Evolutionary conservation across 2,888 invertebrate species (phyloP).

Genomic region (Heliconius erato): DNA sequence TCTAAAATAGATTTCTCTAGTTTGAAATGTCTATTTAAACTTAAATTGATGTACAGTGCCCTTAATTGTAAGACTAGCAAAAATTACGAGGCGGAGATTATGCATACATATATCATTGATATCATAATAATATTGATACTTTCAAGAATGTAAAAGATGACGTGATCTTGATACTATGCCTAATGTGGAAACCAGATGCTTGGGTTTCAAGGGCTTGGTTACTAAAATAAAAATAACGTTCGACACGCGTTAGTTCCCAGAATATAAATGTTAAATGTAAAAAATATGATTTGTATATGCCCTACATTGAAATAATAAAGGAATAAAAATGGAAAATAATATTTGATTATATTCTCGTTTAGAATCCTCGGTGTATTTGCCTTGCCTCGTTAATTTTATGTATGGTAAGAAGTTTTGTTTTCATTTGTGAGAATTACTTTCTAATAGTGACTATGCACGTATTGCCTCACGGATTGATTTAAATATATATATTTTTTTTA

Average conservation of each 20-base stretch:
- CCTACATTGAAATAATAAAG: not conserved
- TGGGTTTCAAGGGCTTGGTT: conserved; percentile 38
- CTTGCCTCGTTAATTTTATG: not conserved
- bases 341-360: not conserved
- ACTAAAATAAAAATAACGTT: conserved; percentile 33
- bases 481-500: not conserved
- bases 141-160: conserved; percentile 18
- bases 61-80: not conserved
- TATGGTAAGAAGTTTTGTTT: not conserved
- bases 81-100: not conserved
- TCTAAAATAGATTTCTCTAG: too few relatives aligned
- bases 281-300: not conserved
- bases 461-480: not conserved
- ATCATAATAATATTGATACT: not conserved
- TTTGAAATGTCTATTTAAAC: not conserved
- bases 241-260: conserved; percentile 30
- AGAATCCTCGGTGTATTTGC: not conserved
- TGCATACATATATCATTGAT: not conserved
- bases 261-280: conserved; percentile 18
- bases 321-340: not conserved
- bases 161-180: conserved; percentile 13
- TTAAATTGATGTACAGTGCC: not conserved
- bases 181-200: conserved; percentile 44
- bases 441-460: not conserved
- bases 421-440: not conserved